Evolutionary conservation across 2,888 invertebrate genomes (phyloP).

Genomic region (Liopterus haemorrhoidalis): DNA sequence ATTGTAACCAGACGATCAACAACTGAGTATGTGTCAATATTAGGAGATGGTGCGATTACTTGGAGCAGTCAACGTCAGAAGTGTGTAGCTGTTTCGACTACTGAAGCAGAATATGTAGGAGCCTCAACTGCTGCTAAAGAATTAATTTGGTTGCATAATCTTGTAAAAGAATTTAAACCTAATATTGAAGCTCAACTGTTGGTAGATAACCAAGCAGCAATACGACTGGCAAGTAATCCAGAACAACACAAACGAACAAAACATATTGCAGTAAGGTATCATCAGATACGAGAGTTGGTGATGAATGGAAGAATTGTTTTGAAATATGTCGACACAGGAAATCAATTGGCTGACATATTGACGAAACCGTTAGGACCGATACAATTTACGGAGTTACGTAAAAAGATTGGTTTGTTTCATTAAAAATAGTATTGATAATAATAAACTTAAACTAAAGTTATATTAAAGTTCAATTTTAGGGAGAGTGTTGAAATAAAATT

Average conservation of each 20-base stretch:
- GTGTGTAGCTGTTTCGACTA: conserved; percentile 34
- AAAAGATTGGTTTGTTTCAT: neutral
- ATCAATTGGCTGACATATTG: conserved; percentile 20
- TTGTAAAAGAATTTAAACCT: conserved; percentile 27
- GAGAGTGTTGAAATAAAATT: too few species aligned
- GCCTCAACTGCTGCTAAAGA: conserved; percentile 32
- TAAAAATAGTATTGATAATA: too few species aligned
- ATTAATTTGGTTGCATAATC: conserved; percentile 31
- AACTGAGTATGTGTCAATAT: conserved; percentile 21
- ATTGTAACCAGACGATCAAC: conserved; percentile 9
- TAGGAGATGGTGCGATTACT: conserved; percentile 29
- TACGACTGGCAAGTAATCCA: conserved; percentile 30
- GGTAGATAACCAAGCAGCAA: conserved; percentile 32
- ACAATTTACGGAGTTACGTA: neutral
- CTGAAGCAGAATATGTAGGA: conserved; percentile 33
- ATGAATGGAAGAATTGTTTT: neutral
- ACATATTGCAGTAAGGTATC: conserved; percentile 23
- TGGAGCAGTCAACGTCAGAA: conserved; percentile 35
- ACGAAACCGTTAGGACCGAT: conserved; percentile 20
- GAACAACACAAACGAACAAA: conserved; percentile 33
- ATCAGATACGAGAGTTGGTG: neutral
- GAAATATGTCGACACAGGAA: conserved; percentile 1
- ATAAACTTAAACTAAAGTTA: too few species aligned
- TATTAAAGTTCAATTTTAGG: too few species aligned
- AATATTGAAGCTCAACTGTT: conserved; percentile 18